Percentiles rank a stretch among this genome's conserved stretches.
Conservation (phyloP, 2,113 vertebrate genomes). For the Eclectus roratus region DNA sequence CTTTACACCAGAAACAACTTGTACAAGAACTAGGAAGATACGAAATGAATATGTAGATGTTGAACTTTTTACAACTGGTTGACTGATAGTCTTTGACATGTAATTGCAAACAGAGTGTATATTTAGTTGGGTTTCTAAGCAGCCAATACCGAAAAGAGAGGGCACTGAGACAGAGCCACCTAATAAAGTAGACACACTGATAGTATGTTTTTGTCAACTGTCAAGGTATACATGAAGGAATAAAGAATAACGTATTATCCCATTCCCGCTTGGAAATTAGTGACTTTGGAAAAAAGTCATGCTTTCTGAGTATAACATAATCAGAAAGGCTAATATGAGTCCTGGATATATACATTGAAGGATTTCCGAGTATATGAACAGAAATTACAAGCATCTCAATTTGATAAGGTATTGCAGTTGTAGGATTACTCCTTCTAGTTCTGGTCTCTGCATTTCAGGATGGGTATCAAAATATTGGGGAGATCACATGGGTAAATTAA, state of each 20-base stretch:
- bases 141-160: not conserved
- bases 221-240: not conserved
- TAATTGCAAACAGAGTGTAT: constrained; percentile 10
- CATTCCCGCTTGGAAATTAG: not conserved
- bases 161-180: not conserved
- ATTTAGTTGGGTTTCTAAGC: constrained; percentile 26
- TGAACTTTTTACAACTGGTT: constrained; percentile 29
- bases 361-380: not conserved
- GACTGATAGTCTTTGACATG: constrained; percentile 28
- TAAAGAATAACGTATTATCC: not conserved
- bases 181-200: not conserved
- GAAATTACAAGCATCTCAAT: not conserved
- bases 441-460: not conserved
- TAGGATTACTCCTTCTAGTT: not conserved
- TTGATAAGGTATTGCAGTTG: not conserved
- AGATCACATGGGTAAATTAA: not conserved
- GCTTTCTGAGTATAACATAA: not conserved
- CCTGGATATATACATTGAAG: not conserved
- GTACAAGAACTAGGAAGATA: not conserved
- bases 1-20: constrained; percentile 5
- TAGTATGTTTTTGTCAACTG: not conserved
- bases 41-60: not conserved
- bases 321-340: not conserved
- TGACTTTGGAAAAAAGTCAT: not conserved
- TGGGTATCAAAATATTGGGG: not conserved